These are phyloP conservation scores for Asobara japonica DNA, from an alignment of 1,140 invertebrate species.

Conservation along the genomic window DNA sequence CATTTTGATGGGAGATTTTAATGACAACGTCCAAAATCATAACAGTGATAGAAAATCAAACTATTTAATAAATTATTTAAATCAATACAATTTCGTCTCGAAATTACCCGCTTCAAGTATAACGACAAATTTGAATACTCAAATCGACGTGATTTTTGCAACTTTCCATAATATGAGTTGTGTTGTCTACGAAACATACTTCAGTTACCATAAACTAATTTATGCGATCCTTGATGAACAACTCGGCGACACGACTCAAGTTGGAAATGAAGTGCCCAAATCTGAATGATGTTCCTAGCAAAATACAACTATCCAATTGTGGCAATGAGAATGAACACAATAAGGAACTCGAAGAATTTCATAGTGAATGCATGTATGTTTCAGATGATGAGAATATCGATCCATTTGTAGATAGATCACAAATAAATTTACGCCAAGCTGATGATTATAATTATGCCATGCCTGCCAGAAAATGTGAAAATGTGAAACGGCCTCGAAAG, in stretches of 20 bases:
- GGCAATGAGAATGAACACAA: no score
- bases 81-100: background rate
- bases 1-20: background rate
- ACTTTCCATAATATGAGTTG: background rate
- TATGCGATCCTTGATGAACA: background rate
- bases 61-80: background rate
- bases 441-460: no score
- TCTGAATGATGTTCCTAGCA: no score
- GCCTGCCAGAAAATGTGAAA: no score
- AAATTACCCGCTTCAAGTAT: background rate
- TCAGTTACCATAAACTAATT: conserved; percentile 13
- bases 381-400: no score
- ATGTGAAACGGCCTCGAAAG: no score
- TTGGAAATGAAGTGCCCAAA: no score
- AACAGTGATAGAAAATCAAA: background rate
- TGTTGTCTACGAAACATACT: conserved; percentile 5
- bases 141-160: conserved; percentile 11
- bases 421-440: no score
- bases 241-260: background rate
- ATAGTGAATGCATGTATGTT: no score
- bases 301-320: no score
- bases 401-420: no score
- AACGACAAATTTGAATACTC: conserved; percentile 8
- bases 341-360: no score
- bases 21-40: background rate